phyloP scores from a whole-genome alignment of 2,888 invertebrate species.

The Euclidia mi region DNA sequence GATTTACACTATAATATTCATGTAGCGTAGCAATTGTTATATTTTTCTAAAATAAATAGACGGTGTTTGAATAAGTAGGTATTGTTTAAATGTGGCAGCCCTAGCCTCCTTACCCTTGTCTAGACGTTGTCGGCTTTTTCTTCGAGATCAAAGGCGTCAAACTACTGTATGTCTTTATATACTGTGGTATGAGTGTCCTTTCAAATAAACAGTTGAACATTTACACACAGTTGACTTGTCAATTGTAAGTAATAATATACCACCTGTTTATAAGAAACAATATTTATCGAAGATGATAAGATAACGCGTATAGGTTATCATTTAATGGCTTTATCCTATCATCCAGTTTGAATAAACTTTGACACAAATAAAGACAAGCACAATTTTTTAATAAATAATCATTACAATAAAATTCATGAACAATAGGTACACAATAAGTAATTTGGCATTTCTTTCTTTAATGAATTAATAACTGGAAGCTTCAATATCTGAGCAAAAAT shows the following conservation, averaged over 20 bases:
- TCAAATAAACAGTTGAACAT: conserved; percentile 44
- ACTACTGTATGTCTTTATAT: too few species aligned
- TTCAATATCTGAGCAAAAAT: conserved; percentile 80
- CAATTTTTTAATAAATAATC: conserved; percentile 45
- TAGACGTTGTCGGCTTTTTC: too few species aligned
- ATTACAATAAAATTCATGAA: conserved; percentile 44
- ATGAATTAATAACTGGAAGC: conserved; percentile 70
- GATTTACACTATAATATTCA: too few species aligned
- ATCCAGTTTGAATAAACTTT: conserved; percentile 48
- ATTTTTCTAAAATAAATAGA: too few species aligned
- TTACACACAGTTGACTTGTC: neutral
- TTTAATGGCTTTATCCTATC: conserved; percentile 48
- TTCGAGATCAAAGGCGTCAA: too few species aligned
- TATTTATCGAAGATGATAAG: conserved; percentile 44
- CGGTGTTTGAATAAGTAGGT: too few species aligned
- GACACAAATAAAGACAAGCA: conserved; percentile 61
- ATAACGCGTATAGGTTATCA: conserved; percentile 51
- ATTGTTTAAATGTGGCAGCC: too few species aligned
- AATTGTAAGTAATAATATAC: conserved; percentile 18
- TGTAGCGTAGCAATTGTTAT: too few species aligned
- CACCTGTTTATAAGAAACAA: conserved; percentile 49
- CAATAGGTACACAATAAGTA: conserved; percentile 51
- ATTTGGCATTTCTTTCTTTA: conserved; percentile 53
- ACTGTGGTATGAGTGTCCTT: conserved; percentile 58
- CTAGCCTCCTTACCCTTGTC: too few species aligned